phyloP scores from a whole-genome alignment of 1,140 invertebrate species.

The Contarinia nasturtii region DNA sequence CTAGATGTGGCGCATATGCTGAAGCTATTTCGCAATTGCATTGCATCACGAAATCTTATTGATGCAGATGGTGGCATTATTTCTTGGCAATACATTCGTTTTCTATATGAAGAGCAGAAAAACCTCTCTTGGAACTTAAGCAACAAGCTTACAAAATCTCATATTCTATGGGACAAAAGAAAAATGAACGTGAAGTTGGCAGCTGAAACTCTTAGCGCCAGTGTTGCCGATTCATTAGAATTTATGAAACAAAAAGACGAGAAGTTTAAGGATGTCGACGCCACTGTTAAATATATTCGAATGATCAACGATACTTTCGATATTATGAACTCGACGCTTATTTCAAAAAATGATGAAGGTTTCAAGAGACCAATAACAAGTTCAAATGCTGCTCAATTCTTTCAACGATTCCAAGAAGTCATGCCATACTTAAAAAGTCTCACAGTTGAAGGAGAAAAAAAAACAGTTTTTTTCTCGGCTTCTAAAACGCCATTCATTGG shows the following conservation, averaged over 20 bases:
- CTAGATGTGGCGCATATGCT: not conserved
- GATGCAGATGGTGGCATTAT: not conserved
- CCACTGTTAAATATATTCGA: not conserved
- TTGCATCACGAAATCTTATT: not conserved
- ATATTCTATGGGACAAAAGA: not conserved
- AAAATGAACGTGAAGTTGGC: not conserved
- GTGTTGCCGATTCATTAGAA: not conserved
- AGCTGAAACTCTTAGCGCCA: not conserved
- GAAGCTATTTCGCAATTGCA: not conserved
- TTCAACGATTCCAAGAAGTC: no score
- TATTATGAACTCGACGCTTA: not conserved
- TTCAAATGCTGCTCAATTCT: not conserved
- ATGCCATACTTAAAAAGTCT: no score
- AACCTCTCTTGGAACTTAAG: not conserved
- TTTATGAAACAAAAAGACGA: not conserved
- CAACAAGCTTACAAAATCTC: not conserved
- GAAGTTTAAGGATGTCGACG: not conserved
- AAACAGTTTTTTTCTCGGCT: no score
- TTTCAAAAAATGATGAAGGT: not conserved
- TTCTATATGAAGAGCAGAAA: not conserved
- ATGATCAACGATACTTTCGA: not conserved
- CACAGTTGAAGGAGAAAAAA: no score
- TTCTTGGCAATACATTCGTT: not conserved
- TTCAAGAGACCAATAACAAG: not conserved
- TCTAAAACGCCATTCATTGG: no score